A percentile compares a stretch with the other conserved stretches of the same genome.
phyloP scores from a whole-genome alignment of 2,888 invertebrate species.

The Drosophila pseudotalamancana region DNA sequence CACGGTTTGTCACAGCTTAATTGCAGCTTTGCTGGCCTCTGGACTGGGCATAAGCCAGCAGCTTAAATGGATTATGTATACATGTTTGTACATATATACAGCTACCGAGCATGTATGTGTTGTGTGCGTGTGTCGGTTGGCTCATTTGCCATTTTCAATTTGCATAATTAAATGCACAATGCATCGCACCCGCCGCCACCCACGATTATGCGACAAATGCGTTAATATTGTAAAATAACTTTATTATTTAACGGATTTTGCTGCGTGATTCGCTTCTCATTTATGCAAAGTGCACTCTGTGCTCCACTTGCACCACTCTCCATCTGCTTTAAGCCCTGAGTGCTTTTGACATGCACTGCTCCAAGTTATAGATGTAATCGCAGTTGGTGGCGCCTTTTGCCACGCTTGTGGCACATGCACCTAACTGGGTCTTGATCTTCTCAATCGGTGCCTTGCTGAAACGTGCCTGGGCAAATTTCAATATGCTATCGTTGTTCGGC shows the following conservation, averaged over 20 bases:
- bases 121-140: constrained; percentile 27
- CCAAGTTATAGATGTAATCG: constrained; percentile 47
- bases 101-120: constrained; percentile 1
- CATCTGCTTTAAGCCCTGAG: constrained; percentile 38
- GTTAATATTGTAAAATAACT: constrained; percentile 69
- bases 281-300: constrained; percentile 35
- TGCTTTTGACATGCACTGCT: constrained; percentile 54
- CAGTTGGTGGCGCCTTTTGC: constrained; percentile 33
- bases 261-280: constrained; percentile 48
- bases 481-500: constrained; percentile 38
- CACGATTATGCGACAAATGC: constrained; percentile 59
- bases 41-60: constrained; percentile 41
- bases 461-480: constrained; percentile 35
- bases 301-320: background rate
- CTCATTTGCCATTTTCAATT: constrained; percentile 69
- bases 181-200: constrained; percentile 14
- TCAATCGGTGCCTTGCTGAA: constrained; percentile 45
- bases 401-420: constrained; percentile 25
- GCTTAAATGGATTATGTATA: constrained; percentile 66
- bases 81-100: constrained; percentile 39
- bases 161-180: constrained; percentile 72
- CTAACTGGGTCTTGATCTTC: constrained; percentile 45
- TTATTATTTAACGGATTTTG: constrained; percentile 65
- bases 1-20: constrained; percentile 71
- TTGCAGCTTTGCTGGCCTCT: constrained; percentile 59